Evolutionary conservation across 2,797 vertebrate species (phyloP), one percentile per base, ranked within the genome.

Genomic region (Apodemus agrarius): DNA sequence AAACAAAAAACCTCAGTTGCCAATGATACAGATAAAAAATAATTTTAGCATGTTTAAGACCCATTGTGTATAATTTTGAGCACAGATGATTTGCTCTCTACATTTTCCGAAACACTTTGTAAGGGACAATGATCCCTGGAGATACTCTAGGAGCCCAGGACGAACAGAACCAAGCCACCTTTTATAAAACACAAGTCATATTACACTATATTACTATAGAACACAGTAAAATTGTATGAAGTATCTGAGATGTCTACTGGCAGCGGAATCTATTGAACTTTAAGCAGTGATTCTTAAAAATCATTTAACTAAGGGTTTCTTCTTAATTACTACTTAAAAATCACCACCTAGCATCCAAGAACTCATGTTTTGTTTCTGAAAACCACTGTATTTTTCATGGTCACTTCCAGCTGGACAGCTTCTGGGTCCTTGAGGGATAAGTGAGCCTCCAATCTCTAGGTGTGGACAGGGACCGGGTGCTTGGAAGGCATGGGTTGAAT

Each of bases 311-410:
- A 84, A n/a, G 7, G 9, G 2, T 31, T 31, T 4, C 17, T 21
- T 52, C 49, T 85, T 85, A 76, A 89, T 89, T 93, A 16, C 76
- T 80, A 69, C 61, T 90, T 87, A 63, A 84, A 95, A 74, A 86
- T 54, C 17, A 89, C 61, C 43, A 61, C 16, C 81, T 29, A 80
- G 26, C 8, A 63, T 24, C 12, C 16, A 69, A 3, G 11, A 85
- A 0, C 17, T 76, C 76, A 34, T 43, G 12, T 61, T 87, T 26
- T 67, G 2, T 89, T 67, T 78, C 3, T 29, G 26, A 79, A 91
- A 94, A 63, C 65, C 61, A 63, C 19, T 67, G 1, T 67, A 67
- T 57, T 17, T 22, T 83, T 49, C 74, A 11, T 12, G 24, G 61
- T 31, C 52, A 75, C 65, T 96, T 81, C 74, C 76, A 85, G 65